Percentiles rank a stretch among this genome's conserved stretches.
These are phyloP conservation scores for Drosophila aldrichi DNA, from an alignment of 2,888 invertebrate genomes.

Conservation along the genomic window DNA sequence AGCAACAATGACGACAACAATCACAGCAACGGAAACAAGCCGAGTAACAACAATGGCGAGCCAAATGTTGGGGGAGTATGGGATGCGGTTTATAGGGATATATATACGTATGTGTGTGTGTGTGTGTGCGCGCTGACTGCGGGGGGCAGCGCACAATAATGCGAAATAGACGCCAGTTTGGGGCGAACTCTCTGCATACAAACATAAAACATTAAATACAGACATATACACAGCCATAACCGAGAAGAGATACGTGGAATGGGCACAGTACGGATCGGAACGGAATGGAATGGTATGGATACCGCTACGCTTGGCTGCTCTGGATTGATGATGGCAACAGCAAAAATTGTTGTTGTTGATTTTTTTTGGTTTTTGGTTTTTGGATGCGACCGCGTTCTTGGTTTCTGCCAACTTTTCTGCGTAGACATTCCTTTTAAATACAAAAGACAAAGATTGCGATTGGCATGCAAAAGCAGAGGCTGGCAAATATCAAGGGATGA, in stretches of 20 bases:
- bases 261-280: not conserved
- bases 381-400: conserved; percentile 62
- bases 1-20: conserved; percentile 82
- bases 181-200: conserved; percentile 61
- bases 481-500: conserved; percentile 8
- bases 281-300: conserved; percentile 37
- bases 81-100: conserved; percentile 34
- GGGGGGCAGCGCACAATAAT: conserved; percentile 67
- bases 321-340: conserved; percentile 79
- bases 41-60: conserved; percentile 72
- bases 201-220: conserved; percentile 82
- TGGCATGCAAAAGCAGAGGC: conserved; percentile 49
- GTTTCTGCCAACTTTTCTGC: conserved; percentile 54
- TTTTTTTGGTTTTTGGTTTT: conserved; percentile 25
- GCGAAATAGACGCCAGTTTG: conserved; percentile 78
- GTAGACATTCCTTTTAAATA: conserved; percentile 55
- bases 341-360: conserved; percentile 7
- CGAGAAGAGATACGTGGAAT: conserved; percentile 6
- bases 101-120: not conserved
- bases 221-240: conserved; percentile 61
- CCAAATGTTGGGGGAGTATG: conserved; percentile 8
- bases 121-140: conserved; percentile 41
- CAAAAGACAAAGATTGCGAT: conserved; percentile 80
- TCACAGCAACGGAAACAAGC: conserved; percentile 81
- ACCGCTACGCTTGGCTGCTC: conserved; percentile 81